phyloP scores from a whole-genome alignment of 2,797 vertebrate genomes.

The Carcharodon carcharias region DNA sequence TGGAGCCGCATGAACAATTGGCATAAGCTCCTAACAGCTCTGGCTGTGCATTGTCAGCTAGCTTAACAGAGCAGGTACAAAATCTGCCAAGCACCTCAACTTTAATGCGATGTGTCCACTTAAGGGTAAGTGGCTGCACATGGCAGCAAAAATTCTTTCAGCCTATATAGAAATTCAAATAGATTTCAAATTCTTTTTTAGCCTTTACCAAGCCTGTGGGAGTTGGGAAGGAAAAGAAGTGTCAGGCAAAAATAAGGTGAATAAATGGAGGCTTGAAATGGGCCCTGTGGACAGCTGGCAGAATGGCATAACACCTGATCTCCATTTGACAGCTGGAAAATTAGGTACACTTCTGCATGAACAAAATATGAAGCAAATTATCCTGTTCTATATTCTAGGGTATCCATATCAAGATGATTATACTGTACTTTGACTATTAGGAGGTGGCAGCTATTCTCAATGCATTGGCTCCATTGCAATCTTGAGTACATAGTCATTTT shows the following conservation, averaged over 20 bases:
- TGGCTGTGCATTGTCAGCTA: not conserved
- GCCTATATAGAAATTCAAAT: not conserved
- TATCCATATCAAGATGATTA: not conserved
- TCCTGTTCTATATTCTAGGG: not conserved
- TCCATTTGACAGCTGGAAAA: not conserved
- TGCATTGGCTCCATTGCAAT: not conserved
- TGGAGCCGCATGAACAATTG: not conserved
- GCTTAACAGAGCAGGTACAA: not conserved
- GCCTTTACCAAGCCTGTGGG: not conserved
- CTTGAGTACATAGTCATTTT: not conserved
- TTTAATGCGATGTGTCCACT: not conserved
- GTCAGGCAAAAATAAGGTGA: not conserved
- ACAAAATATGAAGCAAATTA: not conserved
- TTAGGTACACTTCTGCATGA: not conserved
- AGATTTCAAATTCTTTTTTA: not conserved
- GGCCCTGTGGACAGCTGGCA: not conserved
- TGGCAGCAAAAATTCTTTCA: not conserved
- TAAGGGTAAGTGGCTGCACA: not conserved
- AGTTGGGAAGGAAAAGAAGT: not conserved
- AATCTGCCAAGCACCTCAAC: not conserved
- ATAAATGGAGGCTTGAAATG: not conserved
- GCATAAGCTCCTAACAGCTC: not conserved
- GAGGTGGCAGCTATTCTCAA: not conserved
- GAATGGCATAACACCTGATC: not conserved
- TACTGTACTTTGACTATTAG: not conserved